These are phyloP conservation scores for Molossus alvarezi DNA, from an alignment of 2,797 vertebrate species.

Conservation along the genomic window DNA sequence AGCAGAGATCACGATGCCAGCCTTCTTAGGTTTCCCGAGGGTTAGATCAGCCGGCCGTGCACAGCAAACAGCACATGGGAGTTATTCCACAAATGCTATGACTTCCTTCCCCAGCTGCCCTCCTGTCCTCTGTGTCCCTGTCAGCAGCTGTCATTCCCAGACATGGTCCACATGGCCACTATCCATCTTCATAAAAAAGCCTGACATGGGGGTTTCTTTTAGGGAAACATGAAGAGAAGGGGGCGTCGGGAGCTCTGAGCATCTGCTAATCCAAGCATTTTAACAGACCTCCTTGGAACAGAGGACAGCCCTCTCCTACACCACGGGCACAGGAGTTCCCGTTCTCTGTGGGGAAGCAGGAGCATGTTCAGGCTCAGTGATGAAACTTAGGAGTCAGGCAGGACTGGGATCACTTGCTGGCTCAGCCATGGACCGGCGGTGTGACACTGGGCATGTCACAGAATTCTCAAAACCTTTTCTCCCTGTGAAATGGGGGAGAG, in stretches of 20 bases:
- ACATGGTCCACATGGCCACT: conserved; percentile 30
- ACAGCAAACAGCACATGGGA: conserved; percentile 37
- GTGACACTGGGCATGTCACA: neutral
- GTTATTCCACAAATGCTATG: conserved; percentile 47
- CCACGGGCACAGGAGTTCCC: neutral
- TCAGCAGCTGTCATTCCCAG: conserved; percentile 77
- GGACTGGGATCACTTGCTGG: neutral
- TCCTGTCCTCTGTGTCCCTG: neutral
- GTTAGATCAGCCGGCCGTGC: neutral
- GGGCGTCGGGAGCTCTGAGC: neutral
- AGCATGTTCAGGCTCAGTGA: neutral
- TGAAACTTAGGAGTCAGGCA: neutral
- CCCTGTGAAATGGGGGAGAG: neutral
- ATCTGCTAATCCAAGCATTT: conserved; percentile 61
- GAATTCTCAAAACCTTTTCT: neutral
- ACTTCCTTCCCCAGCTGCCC: conserved; percentile 75
- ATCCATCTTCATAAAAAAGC: conserved; percentile 57
- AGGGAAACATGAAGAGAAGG: conserved; percentile 17
- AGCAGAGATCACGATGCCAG: neutral
- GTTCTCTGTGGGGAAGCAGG: neutral
- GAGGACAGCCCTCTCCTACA: neutral
- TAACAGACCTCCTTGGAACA: conserved; percentile 59
- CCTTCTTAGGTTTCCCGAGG: conserved; percentile 30
- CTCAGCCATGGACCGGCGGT: neutral
- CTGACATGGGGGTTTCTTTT: conserved; percentile 25